These are phyloP conservation scores for Arctocebus calabarensis DNA, from an alignment of 2,797 vertebrate genomes.

Conservation along the genomic window DNA sequence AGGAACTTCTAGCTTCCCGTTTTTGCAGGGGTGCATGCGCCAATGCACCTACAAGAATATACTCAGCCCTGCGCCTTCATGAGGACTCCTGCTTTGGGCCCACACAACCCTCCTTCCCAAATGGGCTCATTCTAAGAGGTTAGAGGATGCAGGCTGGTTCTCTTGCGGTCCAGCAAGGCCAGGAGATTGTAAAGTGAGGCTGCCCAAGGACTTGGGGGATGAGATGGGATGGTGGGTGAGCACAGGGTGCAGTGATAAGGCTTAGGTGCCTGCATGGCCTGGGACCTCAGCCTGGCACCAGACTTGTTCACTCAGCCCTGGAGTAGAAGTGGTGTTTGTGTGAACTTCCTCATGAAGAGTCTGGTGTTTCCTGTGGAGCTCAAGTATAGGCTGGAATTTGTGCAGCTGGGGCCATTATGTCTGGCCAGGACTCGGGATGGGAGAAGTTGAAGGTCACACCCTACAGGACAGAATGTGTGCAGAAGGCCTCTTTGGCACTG, in stretches of 20 bases:
- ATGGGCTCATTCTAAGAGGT: not conserved
- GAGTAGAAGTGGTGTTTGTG: not conserved
- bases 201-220: not conserved
- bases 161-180: not conserved
- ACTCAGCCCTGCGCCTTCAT: not conserved
- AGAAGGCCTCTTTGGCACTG: not conserved
- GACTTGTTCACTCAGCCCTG: not conserved
- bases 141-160: not conserved
- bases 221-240: not conserved
- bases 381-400: not conserved
- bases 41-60: not conserved
- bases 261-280: not conserved
- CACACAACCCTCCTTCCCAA: not conserved
- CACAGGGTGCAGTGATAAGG: not conserved
- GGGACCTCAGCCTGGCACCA: not conserved
- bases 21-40: not conserved
- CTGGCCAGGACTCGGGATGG: not conserved
- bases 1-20: conserved; percentile 39
- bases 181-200: not conserved
- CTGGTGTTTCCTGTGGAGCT: not conserved
- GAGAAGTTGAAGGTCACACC: not conserved
- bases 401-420: not conserved
- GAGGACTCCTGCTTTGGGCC: no score
- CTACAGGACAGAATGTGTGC: not conserved
- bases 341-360: not conserved